Percentiles rank a stretch among this genome's conserved stretches.
phyloP scores from a whole-genome alignment of 2,888 invertebrate species.

The Belgica antarctica region DNA sequence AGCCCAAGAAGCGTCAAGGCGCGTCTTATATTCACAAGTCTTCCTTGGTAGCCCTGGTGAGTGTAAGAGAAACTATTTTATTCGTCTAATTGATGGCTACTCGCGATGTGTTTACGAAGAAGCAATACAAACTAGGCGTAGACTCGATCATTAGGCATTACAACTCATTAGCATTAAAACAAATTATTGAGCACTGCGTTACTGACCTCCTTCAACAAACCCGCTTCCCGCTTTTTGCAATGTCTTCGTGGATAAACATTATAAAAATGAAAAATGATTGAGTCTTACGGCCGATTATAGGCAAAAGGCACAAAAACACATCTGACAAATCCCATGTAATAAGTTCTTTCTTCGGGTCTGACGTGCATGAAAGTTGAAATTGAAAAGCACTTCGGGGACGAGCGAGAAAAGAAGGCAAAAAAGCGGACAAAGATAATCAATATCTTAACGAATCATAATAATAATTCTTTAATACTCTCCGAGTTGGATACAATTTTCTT shows the following conservation, averaged over 20 bases:
- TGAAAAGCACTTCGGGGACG: constrained; percentile 15
- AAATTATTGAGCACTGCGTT: constrained; percentile 35
- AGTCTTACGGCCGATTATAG: constrained; percentile 25
- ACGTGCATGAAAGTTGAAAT: constrained; percentile 13
- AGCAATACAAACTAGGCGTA: constrained; percentile 33
- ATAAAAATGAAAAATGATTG: constrained; percentile 42
- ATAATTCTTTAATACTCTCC: not conserved
- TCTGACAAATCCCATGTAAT: constrained; percentile 31
- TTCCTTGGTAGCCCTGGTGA: constrained; percentile 86
- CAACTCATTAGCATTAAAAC: constrained; percentile 29
- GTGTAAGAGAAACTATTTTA: constrained; percentile 47
- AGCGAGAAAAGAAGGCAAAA: not conserved
- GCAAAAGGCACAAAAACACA: not conserved
- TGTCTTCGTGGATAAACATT: constrained; percentile 11
- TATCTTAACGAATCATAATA: constrained; percentile 25
- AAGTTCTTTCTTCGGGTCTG: constrained; percentile 3
- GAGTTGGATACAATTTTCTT: not conserved
- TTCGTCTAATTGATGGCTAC: constrained; percentile 19
- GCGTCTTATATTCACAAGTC: constrained; percentile 85
- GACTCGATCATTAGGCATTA: constrained; percentile 15
- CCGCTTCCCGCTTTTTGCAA: not conserved
- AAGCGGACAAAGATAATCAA: constrained; percentile 20
- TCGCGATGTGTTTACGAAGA: not conserved
- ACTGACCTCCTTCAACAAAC: constrained; percentile 43
- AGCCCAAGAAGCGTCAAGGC: constrained; percentile 75